Evolutionary conservation across 1,140 invertebrate genomes (phyloP), one percentile per base, ranked within the genome.

Genomic region (Callitettix versicolor): DNA sequence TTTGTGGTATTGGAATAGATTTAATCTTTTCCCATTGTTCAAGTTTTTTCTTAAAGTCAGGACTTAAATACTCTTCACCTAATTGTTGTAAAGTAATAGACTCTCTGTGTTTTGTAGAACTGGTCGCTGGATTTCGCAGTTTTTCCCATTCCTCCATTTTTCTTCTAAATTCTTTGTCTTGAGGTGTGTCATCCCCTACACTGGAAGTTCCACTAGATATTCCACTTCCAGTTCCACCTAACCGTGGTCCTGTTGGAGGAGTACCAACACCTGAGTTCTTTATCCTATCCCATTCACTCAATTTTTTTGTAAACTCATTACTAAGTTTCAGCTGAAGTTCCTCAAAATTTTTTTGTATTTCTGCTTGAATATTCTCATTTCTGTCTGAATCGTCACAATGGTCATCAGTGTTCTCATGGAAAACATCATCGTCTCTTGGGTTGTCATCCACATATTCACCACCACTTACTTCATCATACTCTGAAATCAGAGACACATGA

Each of bases 21-120:
- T 85, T 86, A 62, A 83, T 80, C n/a, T 82, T 78, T 62, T 89
- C 81, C 88, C 87, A 91, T 64, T 91, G 88, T 58, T 84, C 78
- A 1, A 91, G 69, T 67, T 91, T 91, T 68, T 87, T 87, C 36
- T 80, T 77, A 66, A 89, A 89, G 57, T 88, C 84, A 0, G 81
- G 77, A 2, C 84, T 82, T 3, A 88, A 65, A 61, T 84, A 78
- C 42, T 85, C 81, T 59, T 86, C 81, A 26, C 70, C 63, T 12
- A 71, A 56, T 22, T 69, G 64, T 66, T 47, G 68, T 21, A 64
- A 57, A 6, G 50, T 50, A 2, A 52, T 14, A 18, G 51, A 53
- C 34, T 53, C 56, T 46, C 49, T 51, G 15, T 57, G 36, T 12
- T 33, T 47, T 4, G 33, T 43, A 41, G 22, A 15, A 22, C 44